Base-by-base conservation (phyloP, 2,113 vertebrate species). In the Actenoides lindsayi region DNA sequence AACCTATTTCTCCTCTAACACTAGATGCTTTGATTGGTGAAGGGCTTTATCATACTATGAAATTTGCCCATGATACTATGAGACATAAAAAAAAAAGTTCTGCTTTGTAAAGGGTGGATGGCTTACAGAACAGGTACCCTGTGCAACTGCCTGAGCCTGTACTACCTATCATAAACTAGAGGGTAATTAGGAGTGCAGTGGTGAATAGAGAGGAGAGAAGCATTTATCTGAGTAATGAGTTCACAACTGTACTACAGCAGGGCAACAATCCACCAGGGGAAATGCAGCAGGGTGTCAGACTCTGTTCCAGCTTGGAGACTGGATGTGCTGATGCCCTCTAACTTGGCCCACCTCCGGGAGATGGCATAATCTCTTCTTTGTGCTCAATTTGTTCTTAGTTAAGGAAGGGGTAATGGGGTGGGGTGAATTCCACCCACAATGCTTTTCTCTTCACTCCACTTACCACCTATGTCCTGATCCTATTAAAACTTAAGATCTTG, bases 21-120 rank as follows among this genome's bases (percentile, higher is more conserved):
- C 87, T 48, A 63, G 92, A 92, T 79, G 95, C 96, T 94, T 67
- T 82, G 35, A 91, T 95, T 96, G 96, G 94, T 59, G 50, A 89
- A 96, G 96, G 91, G 75, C 94, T 97, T 97, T 94, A 94, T 87
- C 91, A 76, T 89, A 37, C 85, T 83, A 89, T 86, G 87, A 97
- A 96, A 97, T 95, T 96, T 94, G 90, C 77, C 87, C 6, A 0
- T 90, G 90, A 89, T 79, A 67, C 73, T 78, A 65, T 24, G 42
- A 90, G 93, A 83, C 54, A 71, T 39, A 25, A 93, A 89, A 84
- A 80, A 68, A 86, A 71, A 67, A 85, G 50, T 81, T 94, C 83
- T 94, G 65, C 89, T 44, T 41, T 73, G 64, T 75, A 70, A 80
- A 86, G 94, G 53, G 82, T 74, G 79, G 54, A 63, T 87, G 68